Evolutionary conservation across 2,113 vertebrate species (phyloP).

Genomic region (Elaphurus davidianus): DNA sequence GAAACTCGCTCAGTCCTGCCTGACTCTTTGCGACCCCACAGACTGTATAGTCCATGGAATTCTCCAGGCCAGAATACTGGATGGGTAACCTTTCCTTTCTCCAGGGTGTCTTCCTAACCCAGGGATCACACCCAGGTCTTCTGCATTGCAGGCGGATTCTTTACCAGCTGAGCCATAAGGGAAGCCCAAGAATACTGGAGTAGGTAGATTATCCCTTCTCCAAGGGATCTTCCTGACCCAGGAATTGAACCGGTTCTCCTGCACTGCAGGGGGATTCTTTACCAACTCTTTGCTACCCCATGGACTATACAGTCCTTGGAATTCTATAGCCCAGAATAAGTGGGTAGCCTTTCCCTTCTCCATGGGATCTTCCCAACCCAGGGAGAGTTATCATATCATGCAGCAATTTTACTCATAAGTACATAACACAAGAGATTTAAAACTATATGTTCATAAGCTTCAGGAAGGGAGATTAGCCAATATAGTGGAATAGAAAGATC

Average conservation of each 20-base stretch:
- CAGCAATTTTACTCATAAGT: neutral
- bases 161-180: neutral
- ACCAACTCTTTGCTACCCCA: neutral
- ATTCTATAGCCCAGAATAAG: neutral
- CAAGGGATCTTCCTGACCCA: neutral
- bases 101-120: neutral
- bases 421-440: neutral
- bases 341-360: neutral
- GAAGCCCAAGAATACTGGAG: neutral
- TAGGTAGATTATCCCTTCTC: neutral
- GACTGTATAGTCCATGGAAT: neutral
- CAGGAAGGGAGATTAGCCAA: neutral
- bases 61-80: neutral
- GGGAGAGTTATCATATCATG: neutral
- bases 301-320: neutral
- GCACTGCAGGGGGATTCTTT: neutral
- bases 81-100: neutral
- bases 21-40: neutral
- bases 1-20: neutral
- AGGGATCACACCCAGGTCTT: neutral
- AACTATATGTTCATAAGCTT: neutral
- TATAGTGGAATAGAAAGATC: neutral
- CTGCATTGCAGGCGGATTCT: neutral
- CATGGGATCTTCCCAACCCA: neutral
- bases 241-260: neutral